Percentiles rank a stretch among this genome's conserved stretches.
Evolutionary conservation across 2,888 invertebrate species (phyloP).

Genomic region (Erynnis tages): DNA sequence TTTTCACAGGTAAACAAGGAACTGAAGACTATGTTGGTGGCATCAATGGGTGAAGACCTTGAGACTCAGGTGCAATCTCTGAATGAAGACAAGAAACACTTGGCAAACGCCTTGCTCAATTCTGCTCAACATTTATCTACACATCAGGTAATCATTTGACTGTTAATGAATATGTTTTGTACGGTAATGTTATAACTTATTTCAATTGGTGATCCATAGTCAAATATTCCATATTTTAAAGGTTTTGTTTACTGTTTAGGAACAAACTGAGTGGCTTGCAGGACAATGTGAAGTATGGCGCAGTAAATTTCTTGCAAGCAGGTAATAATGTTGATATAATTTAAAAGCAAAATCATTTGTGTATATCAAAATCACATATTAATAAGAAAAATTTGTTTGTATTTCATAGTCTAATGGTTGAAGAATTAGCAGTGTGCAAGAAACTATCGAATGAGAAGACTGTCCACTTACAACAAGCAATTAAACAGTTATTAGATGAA

Average conservation of each 20-base stretch:
- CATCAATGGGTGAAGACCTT: conserved; percentile 97
- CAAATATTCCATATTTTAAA: too few relatives aligned
- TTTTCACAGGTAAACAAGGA: conserved; percentile 90
- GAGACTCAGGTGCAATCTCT: conserved; percentile 93
- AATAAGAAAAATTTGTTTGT: neutral
- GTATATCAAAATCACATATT: neutral
- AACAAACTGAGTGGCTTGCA: conserved; percentile 95
- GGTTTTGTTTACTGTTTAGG: conserved; percentile 57
- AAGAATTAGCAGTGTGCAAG: conserved; percentile 94
- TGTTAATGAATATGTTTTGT: too few relatives aligned
- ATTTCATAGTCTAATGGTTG: conserved; percentile 90
- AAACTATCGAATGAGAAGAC: conserved; percentile 87
- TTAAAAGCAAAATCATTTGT: too few relatives aligned
- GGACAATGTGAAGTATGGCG: conserved; percentile 98
- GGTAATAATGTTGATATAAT: conserved; percentile 68
- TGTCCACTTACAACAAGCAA: conserved; percentile 85
- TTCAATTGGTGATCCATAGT: too few relatives aligned
- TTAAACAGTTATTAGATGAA: conserved; percentile 87
- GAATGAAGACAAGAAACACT: conserved; percentile 94
- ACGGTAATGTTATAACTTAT: neutral
- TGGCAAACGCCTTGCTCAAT: conserved; percentile 91
- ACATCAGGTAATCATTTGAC: conserved; percentile 83
- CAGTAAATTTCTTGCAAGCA: conserved; percentile 97
- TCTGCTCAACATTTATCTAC: conserved; percentile 93
- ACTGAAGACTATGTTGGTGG: conserved; percentile 94